Evolutionary conservation across 2,797 vertebrate genomes (phyloP), one percentile per base, ranked within the genome.

Genomic region (Cossypha caffra): DNA sequence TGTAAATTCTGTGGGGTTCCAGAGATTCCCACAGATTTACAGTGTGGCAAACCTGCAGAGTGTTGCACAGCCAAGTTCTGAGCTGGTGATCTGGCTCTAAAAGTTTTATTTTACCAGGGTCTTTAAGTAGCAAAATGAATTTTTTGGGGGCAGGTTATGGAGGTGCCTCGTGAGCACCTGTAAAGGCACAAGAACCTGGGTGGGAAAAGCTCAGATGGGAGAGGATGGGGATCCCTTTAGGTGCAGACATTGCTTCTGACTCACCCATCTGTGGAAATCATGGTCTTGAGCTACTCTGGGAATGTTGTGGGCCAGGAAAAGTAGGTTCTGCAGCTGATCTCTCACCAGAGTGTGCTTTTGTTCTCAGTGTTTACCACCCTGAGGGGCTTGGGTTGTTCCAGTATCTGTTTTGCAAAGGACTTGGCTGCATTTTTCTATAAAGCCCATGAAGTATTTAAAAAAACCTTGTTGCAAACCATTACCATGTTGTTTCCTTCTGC

Each of bases 401-500:
- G 48, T 64, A 73, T 88, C 83, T 86, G 51, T 78, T 94, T 66
- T 86, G 79, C 66, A 69, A 90, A 94, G 74, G 63, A 29, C 77
- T 94, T 93, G 94, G 59, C 92, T 95, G 93, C 73, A 54, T 47
- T 80, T 72, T 55, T 66, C 62, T 76, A 2, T 51, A 81, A 86
- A 79, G 40, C 29, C 58, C 71, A 20, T 23, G 13, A 76, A 57
- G 6, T 62, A 11, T 76, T 77, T 37, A 5, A 33, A 81, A 50
- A 17, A 13, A 7, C 3, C 43, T 40, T 37, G 28, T 33, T 76
- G 16, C 47, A 68, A 80, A 68, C 16, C 58, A 90, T 6, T 33
- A 12, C 42, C 11, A 2, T 8, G 42, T 71, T 88, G 42, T 77
- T 90, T 54, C n/a, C 61, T 66, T 81, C 77, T 40, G 8, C 58